These are phyloP conservation scores for Oryzaephilus surinamensis DNA, from an alignment of 1,140 invertebrate genomes.

Conservation along the genomic window DNA sequence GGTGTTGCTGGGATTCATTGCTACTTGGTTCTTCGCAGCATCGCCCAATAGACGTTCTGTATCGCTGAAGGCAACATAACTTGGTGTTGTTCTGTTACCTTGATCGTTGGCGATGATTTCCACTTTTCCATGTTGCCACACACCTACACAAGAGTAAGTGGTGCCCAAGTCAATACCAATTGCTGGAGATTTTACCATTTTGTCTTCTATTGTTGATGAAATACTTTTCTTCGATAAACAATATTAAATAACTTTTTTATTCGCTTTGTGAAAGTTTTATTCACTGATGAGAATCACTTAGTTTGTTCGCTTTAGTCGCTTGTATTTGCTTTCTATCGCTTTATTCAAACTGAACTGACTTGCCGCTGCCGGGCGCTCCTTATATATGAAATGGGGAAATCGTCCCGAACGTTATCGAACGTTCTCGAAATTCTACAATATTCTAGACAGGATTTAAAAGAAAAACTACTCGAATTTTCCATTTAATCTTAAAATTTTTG, in stretches of 20 bases:
- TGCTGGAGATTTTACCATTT: slow-evolving; percentile 67
- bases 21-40: slow-evolving; percentile 87
- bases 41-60: slow-evolving; percentile 90
- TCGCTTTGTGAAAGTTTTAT: slow-evolving; percentile 5
- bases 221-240: slow-evolving; percentile 1
- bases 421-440: slow-evolving; percentile 10
- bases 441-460: no score
- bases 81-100: slow-evolving; percentile 94
- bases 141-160: slow-evolving; percentile 77
- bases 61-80: slow-evolving; percentile 92
- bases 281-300: slow-evolving; percentile 4
- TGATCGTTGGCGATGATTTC: slow-evolving; percentile 82
- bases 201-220: slow-evolving; percentile 4
- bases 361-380: slow-evolving; percentile 6
- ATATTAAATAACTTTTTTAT: slow-evolving; percentile 6
- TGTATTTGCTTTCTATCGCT: no score
- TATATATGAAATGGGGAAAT: slow-evolving; percentile 8
- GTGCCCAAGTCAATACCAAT: no score
- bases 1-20: slow-evolving; percentile 77
- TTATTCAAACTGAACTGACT: slow-evolving; percentile 6
- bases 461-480: no score
- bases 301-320: slow-evolving; percentile 4
- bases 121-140: slow-evolving; percentile 82
- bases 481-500: no score
- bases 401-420: slow-evolving; percentile 8